Evolutionary conservation across 1,140 invertebrate species (phyloP), one percentile per base, ranked within the genome.

Genomic region (Pseudobourletiella spinata): DNA sequence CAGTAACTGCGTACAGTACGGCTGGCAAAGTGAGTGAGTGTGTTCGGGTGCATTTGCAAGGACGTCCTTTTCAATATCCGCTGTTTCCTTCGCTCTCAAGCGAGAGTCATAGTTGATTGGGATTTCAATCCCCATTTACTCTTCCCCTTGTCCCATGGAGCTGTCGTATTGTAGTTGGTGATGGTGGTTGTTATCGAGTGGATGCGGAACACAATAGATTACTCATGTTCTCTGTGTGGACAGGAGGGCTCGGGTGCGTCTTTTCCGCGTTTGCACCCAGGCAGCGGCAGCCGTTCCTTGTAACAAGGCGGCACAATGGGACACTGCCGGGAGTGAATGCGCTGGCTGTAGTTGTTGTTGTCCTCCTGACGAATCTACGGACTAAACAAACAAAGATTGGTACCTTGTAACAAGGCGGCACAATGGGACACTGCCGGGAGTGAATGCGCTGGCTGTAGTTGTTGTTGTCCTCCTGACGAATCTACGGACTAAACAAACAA

Each of bases 171-270:
- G n/a, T n/a, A n/a, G n/a, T n/a, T n/a, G n/a, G n/a, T n/a, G n/a
- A n/a, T n/a, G n/a, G n/a, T n/a, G n/a, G n/a, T n/a, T n/a, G n/a
- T n/a, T n/a, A 39, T n/a, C 32, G 8, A n/a, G 32, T 39, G 32
- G 32, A 39, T 39, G 32, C 8, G n/a, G 32, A n/a, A 48, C 18
- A 48, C 44, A 48, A 48, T 48, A 48, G 44, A 48, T 48, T 48
- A 48, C 11, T 48, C 44, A 48, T 39, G n/a, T n/a, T n/a, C n/a
- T n/a, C n/a, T n/a, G n/a, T 48, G 44, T 48, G 18, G 44, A 48
- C 44, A 48, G 44, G 11, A 14, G 8, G 11, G 11, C n/a, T 39
- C 35, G n/a, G n/a, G n/a, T n/a, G n/a, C n/a, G n/a, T n/a, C 35
- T 39, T n/a, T 39, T n/a, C 35, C n/a, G 11, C 35, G 11, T 39